Base-by-base conservation (phyloP, 1,140 invertebrate genomes). In the Dreissena polymorpha region DNA sequence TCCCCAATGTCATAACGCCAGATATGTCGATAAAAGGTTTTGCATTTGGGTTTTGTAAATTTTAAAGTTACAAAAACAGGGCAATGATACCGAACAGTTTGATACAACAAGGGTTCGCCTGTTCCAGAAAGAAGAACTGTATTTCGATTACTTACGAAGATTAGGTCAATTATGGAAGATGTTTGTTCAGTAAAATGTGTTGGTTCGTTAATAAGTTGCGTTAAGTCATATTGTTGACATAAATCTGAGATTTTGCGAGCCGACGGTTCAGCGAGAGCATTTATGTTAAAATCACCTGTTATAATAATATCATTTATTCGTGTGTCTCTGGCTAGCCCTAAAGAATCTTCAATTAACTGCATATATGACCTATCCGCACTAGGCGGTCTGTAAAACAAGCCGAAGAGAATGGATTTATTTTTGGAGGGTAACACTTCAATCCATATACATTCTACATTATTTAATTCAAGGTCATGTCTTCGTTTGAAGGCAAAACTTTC, bases 151-250 rank as follows among this genome's bases (percentile, higher is more conserved):
- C 23, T 55, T n/a, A 50, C 57, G 1, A 73, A 25, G 23, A 73
- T 53, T 55, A 73, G 50, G 27, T 73, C 71, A 18, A 73, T 73
- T 12, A 27, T 53, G 14, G 50, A 73, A 55, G 71, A 73, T 29
- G 71, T 50, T 50, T 53, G 50, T 73, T 73, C 71, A 27, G 71
- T 73, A 25, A 55, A 73, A 50, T 73, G 50, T n/a, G 71, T 73
- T 23, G 71, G 18, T n/a, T 57, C 53, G 27, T 25, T 16, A 23
- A 73, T 55, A 16, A n/a, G 25, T 55, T 73, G 71, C 8, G 18
- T 55, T 16, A 73, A 25, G n/a, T 27, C 16, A 27, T 55, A 73
- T 73, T 73, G 71, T 57, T 73, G 71, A 23, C 50, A 73, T 55
- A 55, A 13, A 12, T 16, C 16, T 18, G 53, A 18, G 2, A 74